phyloP scores from a whole-genome alignment of 2,113 vertebrate genomes.

The Rhineura floridana region DNA sequence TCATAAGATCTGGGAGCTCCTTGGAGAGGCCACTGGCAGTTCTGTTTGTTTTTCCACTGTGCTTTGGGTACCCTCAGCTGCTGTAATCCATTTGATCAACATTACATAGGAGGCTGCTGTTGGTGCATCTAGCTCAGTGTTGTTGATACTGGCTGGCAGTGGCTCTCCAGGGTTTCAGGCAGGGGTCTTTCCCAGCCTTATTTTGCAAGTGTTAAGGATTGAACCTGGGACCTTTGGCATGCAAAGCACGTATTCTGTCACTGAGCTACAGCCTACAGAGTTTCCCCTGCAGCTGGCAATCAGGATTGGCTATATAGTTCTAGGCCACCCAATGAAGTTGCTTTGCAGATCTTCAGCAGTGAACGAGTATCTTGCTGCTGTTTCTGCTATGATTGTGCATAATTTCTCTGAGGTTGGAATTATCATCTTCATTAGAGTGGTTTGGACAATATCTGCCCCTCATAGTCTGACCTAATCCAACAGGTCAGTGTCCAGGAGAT shows the following conservation, averaged over 20 bases:
- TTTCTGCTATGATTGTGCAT: neutral
- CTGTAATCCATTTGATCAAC: neutral
- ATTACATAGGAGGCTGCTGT: neutral
- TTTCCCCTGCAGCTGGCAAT: neutral
- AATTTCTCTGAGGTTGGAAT: neutral
- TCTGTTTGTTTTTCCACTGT: neutral
- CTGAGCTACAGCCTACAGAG: no score
- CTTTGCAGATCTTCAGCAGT: neutral
- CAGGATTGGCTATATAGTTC: neutral
- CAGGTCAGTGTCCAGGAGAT: neutral
- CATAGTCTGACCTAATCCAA: neutral
- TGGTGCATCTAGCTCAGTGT: no score
- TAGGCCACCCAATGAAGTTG: neutral
- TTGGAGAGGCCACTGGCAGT: neutral
- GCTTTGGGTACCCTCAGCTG: neutral
- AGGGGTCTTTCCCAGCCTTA: no score
- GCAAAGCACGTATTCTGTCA: no score
- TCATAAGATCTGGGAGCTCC: neutral
- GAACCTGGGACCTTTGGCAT: no score
- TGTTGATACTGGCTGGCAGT: no score
- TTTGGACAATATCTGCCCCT: neutral
- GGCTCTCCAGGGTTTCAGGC: no score
- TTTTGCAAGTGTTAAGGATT: no score
- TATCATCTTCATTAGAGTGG: neutral
- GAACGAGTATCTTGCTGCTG: neutral